Conservation (phyloP, 2,888 invertebrate genomes). For the Glyphotaelius pellucidus region DNA sequence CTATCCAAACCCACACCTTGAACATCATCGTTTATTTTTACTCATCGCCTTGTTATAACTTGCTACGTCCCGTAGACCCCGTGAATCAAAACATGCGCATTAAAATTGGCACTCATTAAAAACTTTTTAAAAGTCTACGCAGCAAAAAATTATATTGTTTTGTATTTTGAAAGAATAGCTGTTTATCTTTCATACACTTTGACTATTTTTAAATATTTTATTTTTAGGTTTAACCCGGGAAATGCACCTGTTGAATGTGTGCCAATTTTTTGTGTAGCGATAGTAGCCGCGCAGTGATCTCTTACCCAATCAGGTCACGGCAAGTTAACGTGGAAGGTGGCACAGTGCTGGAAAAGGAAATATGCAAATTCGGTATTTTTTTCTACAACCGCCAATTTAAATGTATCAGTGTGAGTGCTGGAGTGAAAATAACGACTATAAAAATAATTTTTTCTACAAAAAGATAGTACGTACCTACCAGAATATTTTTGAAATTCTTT, state of each 20-base stretch:
- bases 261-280: constrained; percentile 36
- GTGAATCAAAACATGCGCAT: constrained; percentile 31
- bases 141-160: not conserved
- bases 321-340: constrained; percentile 40
- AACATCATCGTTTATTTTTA: not conserved
- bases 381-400: not conserved
- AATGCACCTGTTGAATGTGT: constrained; percentile 42
- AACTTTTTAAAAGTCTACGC: not conserved
- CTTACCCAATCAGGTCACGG: constrained; percentile 47
- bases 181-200: not conserved
- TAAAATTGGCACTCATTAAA: constrained; percentile 23
- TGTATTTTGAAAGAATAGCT: not conserved
- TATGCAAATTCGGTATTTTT: not conserved
- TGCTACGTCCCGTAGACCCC: not conserved
- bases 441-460: not conserved
- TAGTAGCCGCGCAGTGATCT: constrained; percentile 44
- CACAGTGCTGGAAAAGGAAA: constrained; percentile 21
- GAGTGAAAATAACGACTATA: not conserved
- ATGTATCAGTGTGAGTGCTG: too few relatives aligned
- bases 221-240: not conserved
- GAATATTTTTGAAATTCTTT: too few relatives aligned
- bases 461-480: too few relatives aligned
- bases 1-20: not conserved
- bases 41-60: not conserved
- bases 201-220: not conserved